These are phyloP conservation scores for Smittia aterrima DNA, from an alignment of 2,888 invertebrate species.

Conservation along the genomic window DNA sequence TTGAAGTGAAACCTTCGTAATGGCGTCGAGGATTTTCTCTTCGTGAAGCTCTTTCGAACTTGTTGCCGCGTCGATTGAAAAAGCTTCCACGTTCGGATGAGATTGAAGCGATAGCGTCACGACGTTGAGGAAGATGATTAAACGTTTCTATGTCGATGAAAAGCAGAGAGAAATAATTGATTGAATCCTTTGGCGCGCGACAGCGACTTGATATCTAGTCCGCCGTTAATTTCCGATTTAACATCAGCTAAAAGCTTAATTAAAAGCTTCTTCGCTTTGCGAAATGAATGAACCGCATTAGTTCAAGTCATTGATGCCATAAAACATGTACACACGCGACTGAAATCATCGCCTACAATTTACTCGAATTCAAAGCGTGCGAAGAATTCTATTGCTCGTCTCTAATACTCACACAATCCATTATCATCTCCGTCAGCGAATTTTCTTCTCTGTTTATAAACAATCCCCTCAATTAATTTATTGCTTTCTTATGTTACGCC, in stretches of 20 bases:
- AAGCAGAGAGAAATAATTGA: neutral
- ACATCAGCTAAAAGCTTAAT: too few relatives aligned
- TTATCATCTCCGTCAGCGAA: neutral
- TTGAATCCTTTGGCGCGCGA: neutral
- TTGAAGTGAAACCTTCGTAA: conserved; percentile 47
- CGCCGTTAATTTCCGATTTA: too few relatives aligned
- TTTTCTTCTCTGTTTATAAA: conserved; percentile 7
- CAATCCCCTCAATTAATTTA: neutral
- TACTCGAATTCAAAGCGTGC: neutral
- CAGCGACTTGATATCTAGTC: too few relatives aligned
- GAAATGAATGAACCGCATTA: too few relatives aligned
- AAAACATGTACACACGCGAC: neutral
- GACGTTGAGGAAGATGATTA: neutral
- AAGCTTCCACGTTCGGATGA: neutral
- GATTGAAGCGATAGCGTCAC: neutral
- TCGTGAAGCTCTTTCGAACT: neutral
- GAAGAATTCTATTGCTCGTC: neutral
- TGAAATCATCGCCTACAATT: neutral
- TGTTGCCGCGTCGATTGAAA: neutral
- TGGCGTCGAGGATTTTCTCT: conserved; percentile 26
- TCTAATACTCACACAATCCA: neutral
- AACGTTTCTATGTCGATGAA: neutral
- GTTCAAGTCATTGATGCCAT: neutral
- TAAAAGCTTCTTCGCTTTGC: too few relatives aligned
- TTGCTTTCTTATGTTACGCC: neutral